Conservation (phyloP, 2,797 vertebrate species). For the Meda fulgida region DNA sequence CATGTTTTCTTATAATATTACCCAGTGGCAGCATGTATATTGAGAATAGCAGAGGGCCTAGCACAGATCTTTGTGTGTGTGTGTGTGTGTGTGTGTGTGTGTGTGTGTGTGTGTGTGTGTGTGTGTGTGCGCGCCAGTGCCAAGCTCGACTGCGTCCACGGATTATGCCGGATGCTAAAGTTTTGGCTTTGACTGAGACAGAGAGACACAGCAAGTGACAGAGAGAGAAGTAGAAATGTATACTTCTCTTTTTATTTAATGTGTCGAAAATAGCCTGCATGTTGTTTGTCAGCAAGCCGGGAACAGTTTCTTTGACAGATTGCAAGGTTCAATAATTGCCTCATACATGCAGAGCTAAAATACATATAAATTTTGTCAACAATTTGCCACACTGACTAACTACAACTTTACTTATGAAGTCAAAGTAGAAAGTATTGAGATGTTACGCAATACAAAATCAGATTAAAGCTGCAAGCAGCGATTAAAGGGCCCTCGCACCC, state of each 20-base stretch:
- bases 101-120: too few relatives aligned
- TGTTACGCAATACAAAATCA: not conserved
- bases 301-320: not conserved
- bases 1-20: too few relatives aligned
- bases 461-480: not conserved
- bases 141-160: too few relatives aligned
- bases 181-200: not conserved
- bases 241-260: not conserved
- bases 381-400: constrained; percentile 8
- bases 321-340: constrained; percentile 1
- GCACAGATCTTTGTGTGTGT: too few relatives aligned
- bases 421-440: constrained; percentile 6
- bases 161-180: not conserved
- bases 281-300: not conserved
- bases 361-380: constrained; percentile 23
- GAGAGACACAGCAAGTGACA: not conserved
- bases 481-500: too few relatives aligned
- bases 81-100: too few relatives aligned
- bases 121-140: too few relatives aligned
- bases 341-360: not conserved
- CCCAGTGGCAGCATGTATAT: too few relatives aligned
- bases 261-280: constrained; percentile 22
- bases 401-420: constrained; percentile 16
- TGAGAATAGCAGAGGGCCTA: too few relatives aligned
- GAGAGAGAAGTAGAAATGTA: constrained; percentile 20